Base-by-base conservation (phyloP, 2,797 vertebrate species). In the Acanthornis magna region DNA sequence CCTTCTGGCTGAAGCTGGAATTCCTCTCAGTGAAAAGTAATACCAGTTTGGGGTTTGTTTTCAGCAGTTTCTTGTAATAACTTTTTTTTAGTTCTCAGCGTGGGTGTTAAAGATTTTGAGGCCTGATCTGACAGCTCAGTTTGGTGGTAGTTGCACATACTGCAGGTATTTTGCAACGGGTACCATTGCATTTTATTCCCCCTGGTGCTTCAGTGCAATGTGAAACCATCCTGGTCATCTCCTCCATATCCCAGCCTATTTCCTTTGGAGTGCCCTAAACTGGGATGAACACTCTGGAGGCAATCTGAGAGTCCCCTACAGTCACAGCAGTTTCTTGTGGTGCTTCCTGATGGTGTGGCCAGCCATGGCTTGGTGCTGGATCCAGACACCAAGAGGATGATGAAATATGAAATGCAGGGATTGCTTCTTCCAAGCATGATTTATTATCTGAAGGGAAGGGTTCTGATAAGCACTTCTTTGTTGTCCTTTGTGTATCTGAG, bases 201-300 rank as follows among this genome's bases (percentile, higher is more conserved):
- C 19, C 3, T 16, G 17, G 20, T 80, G 18, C 34, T 55, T 4
- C 54, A 16, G 60, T 48, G 13, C 47, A 42, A 42, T 42, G 40
- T 42, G 40, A 42, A 42, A 16, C 66, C 5, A 1, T 67, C 27
- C 25, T 43, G 29, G 7, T 70, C 14, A 3, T 43, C 58, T 53
- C 27, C 2, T 7, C 21, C 43, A 18, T 15, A 23, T 82, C 71
- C 38, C 53, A 45, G 42, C 8, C 40, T 20, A 0, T 43, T 47
- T 65, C 32, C 43, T 34, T 7, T 11, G 30, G 45, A 29, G 36
- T 21, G 29, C 29, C 45, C 76, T 45, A 0, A n/a, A 13, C 32
- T 48, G 86, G 62, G n/a, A 10, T 7, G 1, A 1, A 20, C 29
- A 1, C 25, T 50, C 15, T 5, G 14, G 42, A 0, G 11, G 16